These are phyloP conservation scores for Aviceda subcristata DNA, from an alignment of 2,113 vertebrate species.

Conservation along the genomic window DNA sequence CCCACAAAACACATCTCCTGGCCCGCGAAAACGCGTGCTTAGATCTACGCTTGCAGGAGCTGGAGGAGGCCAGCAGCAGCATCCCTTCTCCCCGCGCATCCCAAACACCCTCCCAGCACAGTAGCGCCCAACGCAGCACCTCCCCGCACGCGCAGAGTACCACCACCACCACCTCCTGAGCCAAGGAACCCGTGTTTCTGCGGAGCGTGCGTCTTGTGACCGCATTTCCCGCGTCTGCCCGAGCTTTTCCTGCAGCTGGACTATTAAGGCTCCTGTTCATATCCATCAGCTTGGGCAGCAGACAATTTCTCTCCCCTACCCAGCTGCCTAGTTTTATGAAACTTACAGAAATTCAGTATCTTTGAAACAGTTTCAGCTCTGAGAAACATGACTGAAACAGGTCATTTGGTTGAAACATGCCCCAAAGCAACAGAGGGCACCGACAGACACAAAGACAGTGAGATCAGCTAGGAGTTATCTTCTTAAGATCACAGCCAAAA, in stretches of 20 bases:
- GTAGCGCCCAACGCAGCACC: accelerated
- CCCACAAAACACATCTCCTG: not conserved
- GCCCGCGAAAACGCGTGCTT: not conserved
- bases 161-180: not conserved
- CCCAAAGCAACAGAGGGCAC: not conserved
- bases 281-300: not conserved
- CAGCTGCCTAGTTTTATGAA: not conserved
- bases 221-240: not conserved
- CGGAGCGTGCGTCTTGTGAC: not conserved
- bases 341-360: not conserved
- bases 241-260: not conserved
- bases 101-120: not conserved
- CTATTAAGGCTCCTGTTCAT: not conserved
- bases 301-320: not conserved
- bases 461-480: not conserved
- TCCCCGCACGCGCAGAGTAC: not conserved
- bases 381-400: not conserved
- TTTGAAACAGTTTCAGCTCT: not conserved
- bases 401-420: not conserved
- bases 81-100: not conserved
- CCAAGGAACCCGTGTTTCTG: not conserved
- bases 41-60: not conserved
- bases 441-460: not conserved
- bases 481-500: not conserved
- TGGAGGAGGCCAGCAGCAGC: not conserved